Base-by-base conservation (phyloP, 2,888 invertebrate species). In the Callyntrura guangdongensis region DNA sequence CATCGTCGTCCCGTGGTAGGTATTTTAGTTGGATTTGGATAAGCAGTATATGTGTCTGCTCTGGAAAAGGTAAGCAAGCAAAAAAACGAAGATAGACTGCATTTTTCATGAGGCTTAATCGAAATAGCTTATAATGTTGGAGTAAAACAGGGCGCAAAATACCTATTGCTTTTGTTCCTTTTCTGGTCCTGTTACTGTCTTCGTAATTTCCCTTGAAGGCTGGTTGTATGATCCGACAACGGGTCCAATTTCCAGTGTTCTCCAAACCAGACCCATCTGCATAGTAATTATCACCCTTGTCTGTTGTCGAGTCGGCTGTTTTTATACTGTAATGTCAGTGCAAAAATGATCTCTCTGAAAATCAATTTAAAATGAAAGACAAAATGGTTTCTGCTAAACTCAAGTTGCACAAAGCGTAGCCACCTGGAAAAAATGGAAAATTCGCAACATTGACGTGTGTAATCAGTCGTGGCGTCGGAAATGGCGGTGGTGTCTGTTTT, bases 81-180 rank as follows among this genome's bases (percentile, higher is more conserved):
- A 25, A n/a, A 25, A n/a, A 36, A 69, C 36, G 22, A 64, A 64
- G 64, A 64, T n/a, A 61, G 61, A 61, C 20, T 61, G 17, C 69
- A 69, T 69, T 69, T 69, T 69, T n/a, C 69, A 69, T 20, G 69
- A 69, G 45, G 69, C 45, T 69, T 69, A 45, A 69, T 45, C 45
- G 69, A 36, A 69, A 45, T 9, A n/a, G 45, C n/a, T n/a, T 45
- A 36, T 36, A 4, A 36, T 17, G 17, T 36, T 17, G 6, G 17
- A 69, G 17, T 36, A 69, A 69, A 36, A 36, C 36, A 27, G 0
- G 27, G 20, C 8, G n/a, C 22, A 61, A 45, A 8, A 45, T 45
- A 27, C 45, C 17, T n/a, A 17, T 3, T 61, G 17, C 17, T n/a
- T 69, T 36, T 6, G 12, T 64, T 14, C 27, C 11, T 27, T 22